A percentile compares a stretch with the other conserved stretches of the same genome.
phyloP scores from a whole-genome alignment of 2,888 invertebrate species.

The Drosophila dives region DNA sequence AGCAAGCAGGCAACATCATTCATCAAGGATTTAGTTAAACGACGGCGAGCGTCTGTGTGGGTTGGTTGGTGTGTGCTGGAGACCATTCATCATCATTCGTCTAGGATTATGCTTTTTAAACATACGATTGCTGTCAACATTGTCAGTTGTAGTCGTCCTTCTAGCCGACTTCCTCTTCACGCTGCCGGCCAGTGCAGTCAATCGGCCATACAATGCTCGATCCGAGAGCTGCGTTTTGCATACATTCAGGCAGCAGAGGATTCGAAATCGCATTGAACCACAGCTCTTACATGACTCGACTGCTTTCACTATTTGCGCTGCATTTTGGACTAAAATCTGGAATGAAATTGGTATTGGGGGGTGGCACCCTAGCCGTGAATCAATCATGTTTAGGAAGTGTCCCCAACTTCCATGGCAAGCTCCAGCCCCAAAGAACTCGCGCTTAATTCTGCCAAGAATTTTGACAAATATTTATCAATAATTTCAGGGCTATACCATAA shows the following conservation, averaged over 20 bases:
- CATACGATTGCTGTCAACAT: slow-evolving; percentile 82
- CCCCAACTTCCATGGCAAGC: neutral
- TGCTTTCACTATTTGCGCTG: slow-evolving; percentile 52
- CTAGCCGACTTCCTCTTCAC: slow-evolving; percentile 23
- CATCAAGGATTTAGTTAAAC: slow-evolving; percentile 81
- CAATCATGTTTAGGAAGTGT: slow-evolving; percentile 67
- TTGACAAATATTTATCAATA: slow-evolving; percentile 76
- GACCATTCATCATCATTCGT: slow-evolving; percentile 82
- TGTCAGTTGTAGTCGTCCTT: slow-evolving; percentile 66
- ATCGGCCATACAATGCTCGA: slow-evolving; percentile 38
- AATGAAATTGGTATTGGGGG: slow-evolving; percentile 21
- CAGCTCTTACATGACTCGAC: slow-evolving; percentile 39
- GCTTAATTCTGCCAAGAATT: slow-evolving; percentile 64
- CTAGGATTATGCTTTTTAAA: slow-evolving; percentile 82
- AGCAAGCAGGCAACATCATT: slow-evolving; percentile 65
- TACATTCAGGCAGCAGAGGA: slow-evolving; percentile 30
- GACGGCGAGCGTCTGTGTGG: slow-evolving; percentile 64
- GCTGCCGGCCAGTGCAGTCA: slow-evolving; percentile 7
- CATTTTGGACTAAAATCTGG: slow-evolving; percentile 38
- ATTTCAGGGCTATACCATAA: slow-evolving; percentile 59
- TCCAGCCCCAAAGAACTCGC: slow-evolving; percentile 28
- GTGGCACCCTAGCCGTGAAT: slow-evolving; percentile 59
- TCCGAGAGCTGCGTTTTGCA: slow-evolving; percentile 46
- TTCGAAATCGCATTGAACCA: slow-evolving; percentile 37
- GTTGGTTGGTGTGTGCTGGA: slow-evolving; percentile 17